Evolutionary conservation across 2,113 vertebrate species (phyloP).

Genomic region (Alethe castanea): DNA sequence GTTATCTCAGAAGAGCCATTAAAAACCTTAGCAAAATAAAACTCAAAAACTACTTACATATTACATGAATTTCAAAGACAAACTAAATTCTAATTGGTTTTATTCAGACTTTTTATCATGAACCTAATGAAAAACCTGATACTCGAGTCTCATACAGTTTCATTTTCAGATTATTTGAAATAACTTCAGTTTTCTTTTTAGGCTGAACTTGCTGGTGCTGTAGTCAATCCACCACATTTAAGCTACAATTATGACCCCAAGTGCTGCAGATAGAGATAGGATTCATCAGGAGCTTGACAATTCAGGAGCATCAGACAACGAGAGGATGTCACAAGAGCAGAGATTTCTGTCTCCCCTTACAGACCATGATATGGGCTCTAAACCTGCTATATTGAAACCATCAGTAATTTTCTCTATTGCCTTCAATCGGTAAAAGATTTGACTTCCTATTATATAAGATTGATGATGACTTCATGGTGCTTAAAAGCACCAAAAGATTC

Average conservation of each 20-base stretch:
- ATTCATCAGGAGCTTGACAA: neutral
- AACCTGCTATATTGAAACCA: neutral
- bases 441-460: neutral
- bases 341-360: neutral
- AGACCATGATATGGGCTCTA: neutral
- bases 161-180: neutral
- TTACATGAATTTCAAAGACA: neutral
- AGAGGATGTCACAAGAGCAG: neutral
- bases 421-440: neutral
- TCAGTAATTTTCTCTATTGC: neutral
- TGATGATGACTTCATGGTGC: neutral
- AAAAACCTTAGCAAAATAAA: neutral
- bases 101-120: neutral
- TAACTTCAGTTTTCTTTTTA: neutral
- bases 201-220: neutral
- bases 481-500: neutral
- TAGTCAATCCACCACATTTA: neutral
- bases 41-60: neutral
- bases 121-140: neutral
- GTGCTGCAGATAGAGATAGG: neutral
- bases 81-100: neutral
- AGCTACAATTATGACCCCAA: neutral
- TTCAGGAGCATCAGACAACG: neutral
- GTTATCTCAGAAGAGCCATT: neutral
- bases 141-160: neutral